Base-by-base conservation (phyloP, 2,113 vertebrate species). In the Tautogolabrus adspersus region DNA sequence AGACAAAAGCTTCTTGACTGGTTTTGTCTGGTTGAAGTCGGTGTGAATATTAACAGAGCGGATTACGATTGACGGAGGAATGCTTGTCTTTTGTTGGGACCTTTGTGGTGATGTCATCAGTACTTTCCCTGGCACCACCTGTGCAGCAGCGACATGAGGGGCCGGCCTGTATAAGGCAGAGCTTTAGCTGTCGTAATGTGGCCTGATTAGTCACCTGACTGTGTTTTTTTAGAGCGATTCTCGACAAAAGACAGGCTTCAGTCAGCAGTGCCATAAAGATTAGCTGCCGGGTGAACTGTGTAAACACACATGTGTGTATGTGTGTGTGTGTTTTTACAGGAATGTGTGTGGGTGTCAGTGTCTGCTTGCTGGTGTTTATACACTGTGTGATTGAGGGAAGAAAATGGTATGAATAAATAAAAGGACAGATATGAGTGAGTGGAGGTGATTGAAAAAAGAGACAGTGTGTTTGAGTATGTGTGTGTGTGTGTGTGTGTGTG, bases 161-260 rank as follows among this genome's bases (percentile, higher is more conserved):
- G 82, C 18, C 1, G 34, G 30, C 30, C 63, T 0, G 47, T 49
- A 52, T 30, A 64, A 63, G 19, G 59, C 26, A 6, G 26, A 8
- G 13, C 58, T 62, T 18, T 19, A 6, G 18, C 46, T 46, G 59
- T 21, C 63, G 82, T 64, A 85, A 82, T 70, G 85, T 88, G 84
- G 89, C 66, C 83, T 86, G 91, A 91, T 93, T 74, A 88, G 91
- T 93, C 92, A 91, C 92, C 85, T 92, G 91, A 93, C 66, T n/a
- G 19, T 49, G 51, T 67, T 64, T 59, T 72, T 78, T 73, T 60
- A 12, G 58, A 72, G 60, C 47, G 3, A 21, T 75, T 60, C 57
- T 71, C 49, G 22, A 88, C 78, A 85, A 77, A 82, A 84, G 81
- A 65, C 81, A 86, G 75, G 55, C 87, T 73, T 88, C 82, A 84